Conservation (phyloP, 2,113 vertebrate genomes). For the Festucalex cinctus region DNA sequence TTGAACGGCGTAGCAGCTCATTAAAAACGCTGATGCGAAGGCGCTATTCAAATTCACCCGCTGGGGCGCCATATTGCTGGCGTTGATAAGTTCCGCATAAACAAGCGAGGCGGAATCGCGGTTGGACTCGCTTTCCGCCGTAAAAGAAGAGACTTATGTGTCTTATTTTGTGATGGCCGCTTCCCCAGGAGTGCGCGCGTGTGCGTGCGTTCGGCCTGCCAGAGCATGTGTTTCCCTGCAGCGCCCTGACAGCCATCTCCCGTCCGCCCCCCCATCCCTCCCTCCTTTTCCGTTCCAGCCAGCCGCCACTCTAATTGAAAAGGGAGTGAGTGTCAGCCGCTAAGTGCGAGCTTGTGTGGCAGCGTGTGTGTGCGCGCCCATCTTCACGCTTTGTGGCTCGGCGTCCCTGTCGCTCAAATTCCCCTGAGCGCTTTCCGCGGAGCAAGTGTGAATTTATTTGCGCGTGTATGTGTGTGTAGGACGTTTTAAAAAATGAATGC, state of each 20-base stretch:
- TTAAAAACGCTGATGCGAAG: slow-evolving; percentile 11
- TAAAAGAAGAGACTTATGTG: not conserved
- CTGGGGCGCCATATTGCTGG: slow-evolving; percentile 12
- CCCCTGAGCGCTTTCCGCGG: slow-evolving; percentile 53
- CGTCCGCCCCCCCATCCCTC: slow-evolving; percentile 13
- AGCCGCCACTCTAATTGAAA: slow-evolving; percentile 73
- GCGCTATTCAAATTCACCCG: slow-evolving; percentile 14
- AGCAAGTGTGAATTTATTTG: slow-evolving; percentile 41
- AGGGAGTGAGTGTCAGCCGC: slow-evolving; percentile 69
- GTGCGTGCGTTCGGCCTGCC: slow-evolving; percentile 9
- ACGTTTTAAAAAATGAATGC: slow-evolving; percentile 26
- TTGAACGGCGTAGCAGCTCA: slow-evolving; percentile 11
- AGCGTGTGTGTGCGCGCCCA: slow-evolving; percentile 18
- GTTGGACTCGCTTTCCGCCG: not conserved
- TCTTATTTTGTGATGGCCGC: slow-evolving; percentile 15
- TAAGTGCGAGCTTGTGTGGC: slow-evolving; percentile 45
- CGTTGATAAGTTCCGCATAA: slow-evolving; percentile 14
- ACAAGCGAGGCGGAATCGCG: slow-evolving; percentile 10
- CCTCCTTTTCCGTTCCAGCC: slow-evolving; percentile 59
- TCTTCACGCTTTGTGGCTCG: slow-evolving; percentile 61
- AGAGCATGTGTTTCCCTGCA: slow-evolving; percentile 22
- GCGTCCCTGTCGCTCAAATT: slow-evolving; percentile 64
- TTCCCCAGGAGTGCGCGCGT: slow-evolving; percentile 8
- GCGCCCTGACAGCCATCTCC: slow-evolving; percentile 52
- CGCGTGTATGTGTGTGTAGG: slow-evolving; percentile 12